Evolutionary conservation across 2,888 invertebrate genomes (phyloP), one percentile per base, ranked within the genome.

Genomic region (Spilarctia lutea): DNA sequence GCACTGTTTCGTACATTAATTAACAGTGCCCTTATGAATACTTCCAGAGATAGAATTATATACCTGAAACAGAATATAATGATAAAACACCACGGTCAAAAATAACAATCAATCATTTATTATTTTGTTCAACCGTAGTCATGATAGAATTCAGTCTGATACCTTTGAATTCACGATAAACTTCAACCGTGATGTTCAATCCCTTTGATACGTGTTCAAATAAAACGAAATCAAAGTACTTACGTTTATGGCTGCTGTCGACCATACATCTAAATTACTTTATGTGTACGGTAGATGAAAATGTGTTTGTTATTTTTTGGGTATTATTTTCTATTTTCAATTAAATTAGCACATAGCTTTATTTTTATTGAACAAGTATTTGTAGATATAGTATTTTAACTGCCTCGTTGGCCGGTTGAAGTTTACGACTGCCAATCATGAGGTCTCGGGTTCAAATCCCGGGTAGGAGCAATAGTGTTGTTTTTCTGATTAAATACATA

Each of bases 121-220:
- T 39, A 48, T 56, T 27, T 30, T 20, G 20, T 42, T 27, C 39
- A 63, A 70, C 42, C 39, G 70, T 63, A 71, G 39, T 4, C n/a
- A 56, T 13, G 70, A 63, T 63, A 63, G 42, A 71, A 63, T 52
- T 39, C 39, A 60, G 42, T 71, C 27, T 71, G 20, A 71, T 65
- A 27, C 42, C 45, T 45, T 8, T 27, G 63, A 45, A 65, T 71
- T 65, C 39, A 63, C 71, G 71, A 71, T 30, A 65, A 45, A 63
- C 30, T 71, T 71, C 42, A 45, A 63, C 63, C 42, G 63, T 63
- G 63, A 45, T 71, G 63, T 65, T 71, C 42, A 63, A 71, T 71
- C 42, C 30, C 35, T 42, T 60, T 71, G 42, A 35, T 63, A 65
- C 71, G 63, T 71, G 63, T 20, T 63, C 71, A 71, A 45, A 71